These are phyloP conservation scores for Mythimna albipuncta DNA, from an alignment of 2,888 invertebrate genomes.

Conservation along the genomic window DNA sequence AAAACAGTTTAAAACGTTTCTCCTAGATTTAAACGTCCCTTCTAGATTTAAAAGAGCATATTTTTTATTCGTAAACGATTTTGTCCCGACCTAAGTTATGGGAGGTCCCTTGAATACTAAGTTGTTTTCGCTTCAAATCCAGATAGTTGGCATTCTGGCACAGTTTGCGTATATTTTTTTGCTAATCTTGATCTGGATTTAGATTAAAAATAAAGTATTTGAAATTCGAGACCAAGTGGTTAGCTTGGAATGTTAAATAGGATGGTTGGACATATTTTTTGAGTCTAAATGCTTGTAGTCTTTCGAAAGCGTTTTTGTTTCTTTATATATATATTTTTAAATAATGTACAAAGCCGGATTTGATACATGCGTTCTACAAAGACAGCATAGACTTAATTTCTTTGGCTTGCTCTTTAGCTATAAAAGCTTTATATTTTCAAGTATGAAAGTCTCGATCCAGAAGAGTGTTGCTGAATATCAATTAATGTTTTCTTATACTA, in stretches of 20 bases:
- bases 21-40: constrained; percentile 25
- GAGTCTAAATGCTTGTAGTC: background rate
- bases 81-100: constrained; percentile 26
- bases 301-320: too few species aligned
- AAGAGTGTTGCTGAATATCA: too few species aligned
- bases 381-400: too few species aligned
- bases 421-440: too few species aligned
- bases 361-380: too few species aligned
- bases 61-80: constrained; percentile 54
- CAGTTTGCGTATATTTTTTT: constrained; percentile 26
- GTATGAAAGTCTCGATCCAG: too few species aligned
- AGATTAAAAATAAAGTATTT: constrained; percentile 28
- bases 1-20: constrained; percentile 23
- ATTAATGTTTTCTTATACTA: too few species aligned
- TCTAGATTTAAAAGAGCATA: constrained; percentile 27
- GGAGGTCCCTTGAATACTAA: constrained; percentile 39
- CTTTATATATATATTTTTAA: too few species aligned
- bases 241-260: background rate
- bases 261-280: background rate
- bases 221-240: background rate
- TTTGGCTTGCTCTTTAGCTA: too few species aligned
- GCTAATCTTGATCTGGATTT: constrained; percentile 37
- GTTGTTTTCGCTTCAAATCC: constrained; percentile 29
- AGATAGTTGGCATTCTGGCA: constrained; percentile 27
- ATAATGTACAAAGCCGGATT: too few species aligned